Percentiles rank a stretch among this genome's conserved stretches.
Conservation (phyloP, 2,888 invertebrate species). For the Eilema caniola region DNA sequence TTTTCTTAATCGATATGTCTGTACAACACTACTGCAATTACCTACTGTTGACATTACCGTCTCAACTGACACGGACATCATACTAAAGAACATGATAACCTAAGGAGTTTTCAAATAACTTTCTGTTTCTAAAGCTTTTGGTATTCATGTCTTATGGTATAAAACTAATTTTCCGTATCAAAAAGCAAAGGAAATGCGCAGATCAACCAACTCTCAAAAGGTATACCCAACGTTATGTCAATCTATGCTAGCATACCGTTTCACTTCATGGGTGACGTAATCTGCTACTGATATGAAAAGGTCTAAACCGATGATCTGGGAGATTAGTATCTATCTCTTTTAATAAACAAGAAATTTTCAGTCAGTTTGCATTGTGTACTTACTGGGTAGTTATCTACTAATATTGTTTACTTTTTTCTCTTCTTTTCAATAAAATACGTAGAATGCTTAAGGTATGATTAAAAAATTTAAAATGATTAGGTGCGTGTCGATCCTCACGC, state of each 20-base stretch:
- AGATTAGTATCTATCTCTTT: neutral
- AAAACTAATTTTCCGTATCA: slow-evolving; percentile 4
- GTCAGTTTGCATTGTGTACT: neutral
- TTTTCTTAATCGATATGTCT: neutral
- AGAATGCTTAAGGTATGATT: no score
- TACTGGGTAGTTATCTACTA: no score
- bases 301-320: slow-evolving; percentile 4
- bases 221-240: neutral
- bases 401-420: no score
- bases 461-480: no score
- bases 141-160: neutral
- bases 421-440: no score
- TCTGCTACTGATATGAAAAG: slow-evolving; percentile 1
- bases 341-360: neutral
- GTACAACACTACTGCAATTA: no score
- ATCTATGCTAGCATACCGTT: neutral
- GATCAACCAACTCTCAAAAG: neutral
- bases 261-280: neutral
- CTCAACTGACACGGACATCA: neutral
- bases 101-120: neutral
- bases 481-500: no score
- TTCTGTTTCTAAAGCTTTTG: neutral
- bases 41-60: neutral
- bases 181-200: slow-evolving; percentile 1
- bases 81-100: neutral